Conservation (phyloP, 2,888 invertebrate species). For the Hipparchia sbordonii region DNA sequence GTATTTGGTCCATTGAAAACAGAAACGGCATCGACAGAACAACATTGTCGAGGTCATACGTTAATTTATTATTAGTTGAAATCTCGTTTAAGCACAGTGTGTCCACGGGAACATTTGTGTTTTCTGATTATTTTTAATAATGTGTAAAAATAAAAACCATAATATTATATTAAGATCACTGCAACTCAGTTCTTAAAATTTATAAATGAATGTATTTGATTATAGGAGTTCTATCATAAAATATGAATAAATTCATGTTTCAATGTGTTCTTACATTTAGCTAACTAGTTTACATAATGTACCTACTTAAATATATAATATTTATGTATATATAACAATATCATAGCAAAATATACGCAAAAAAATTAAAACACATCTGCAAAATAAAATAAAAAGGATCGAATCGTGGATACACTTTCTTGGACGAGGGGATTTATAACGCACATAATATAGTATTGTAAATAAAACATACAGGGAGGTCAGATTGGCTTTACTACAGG, state of each 20-base stretch:
- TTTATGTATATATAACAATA: conserved; percentile 6
- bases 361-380: conserved; percentile 22
- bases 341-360: conserved; percentile 21
- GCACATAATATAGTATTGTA: background rate
- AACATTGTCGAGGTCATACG: conserved; percentile 20
- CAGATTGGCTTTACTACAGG: conserved; percentile 11
- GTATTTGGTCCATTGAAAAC: conserved; percentile 17
- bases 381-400: conserved; percentile 22
- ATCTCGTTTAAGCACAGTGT: background rate
- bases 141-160: background rate
- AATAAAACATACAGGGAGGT: conserved; percentile 11
- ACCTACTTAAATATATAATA: background rate
- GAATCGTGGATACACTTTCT: background rate
- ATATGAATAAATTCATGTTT: too few species aligned
- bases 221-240: too few species aligned
- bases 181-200: too few species aligned
- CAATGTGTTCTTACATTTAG: too few species aligned
- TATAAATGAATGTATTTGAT: too few species aligned
- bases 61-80: conserved; percentile 9
- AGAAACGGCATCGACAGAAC: conserved; percentile 13
- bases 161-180: too few species aligned
- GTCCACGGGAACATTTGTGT: background rate
- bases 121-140: background rate
- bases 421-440: background rate
- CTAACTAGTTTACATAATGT: too few species aligned